A percentile compares a stretch with the other conserved stretches of the same genome.
Evolutionary conservation across 2,888 invertebrate species (phyloP).

Genomic region (Sesia apiformis): DNA sequence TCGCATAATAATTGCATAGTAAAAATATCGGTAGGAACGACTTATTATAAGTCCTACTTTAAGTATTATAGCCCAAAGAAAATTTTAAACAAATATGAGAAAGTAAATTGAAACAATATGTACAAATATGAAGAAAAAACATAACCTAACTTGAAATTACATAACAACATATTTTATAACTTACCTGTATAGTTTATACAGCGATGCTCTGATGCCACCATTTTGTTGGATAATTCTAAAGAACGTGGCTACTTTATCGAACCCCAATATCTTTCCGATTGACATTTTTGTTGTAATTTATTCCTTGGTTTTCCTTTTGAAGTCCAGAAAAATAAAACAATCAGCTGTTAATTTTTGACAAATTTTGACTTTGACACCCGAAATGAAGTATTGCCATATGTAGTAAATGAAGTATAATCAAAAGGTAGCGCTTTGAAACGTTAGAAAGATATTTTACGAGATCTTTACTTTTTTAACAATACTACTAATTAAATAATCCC

Average conservation of each 20-base stretch:
- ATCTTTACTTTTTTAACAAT: too few relatives aligned
- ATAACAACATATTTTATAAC: conserved; percentile 35
- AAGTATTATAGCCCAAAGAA: neutral
- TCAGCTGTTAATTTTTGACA: too few relatives aligned
- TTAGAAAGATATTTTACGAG: too few relatives aligned
- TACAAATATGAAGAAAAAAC: conserved; percentile 4
- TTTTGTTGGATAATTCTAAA: conserved; percentile 80
- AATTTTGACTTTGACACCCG: too few relatives aligned
- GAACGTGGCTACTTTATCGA: conserved; percentile 80
- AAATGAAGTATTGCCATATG: too few relatives aligned
- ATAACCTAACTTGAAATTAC: conserved; percentile 32
- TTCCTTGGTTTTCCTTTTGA: conserved; percentile 37
- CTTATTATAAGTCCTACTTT: too few relatives aligned
- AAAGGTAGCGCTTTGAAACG: too few relatives aligned
- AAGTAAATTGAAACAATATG: neutral
- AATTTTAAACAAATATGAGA: neutral
- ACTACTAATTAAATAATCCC: too few relatives aligned
- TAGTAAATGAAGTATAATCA: too few relatives aligned
- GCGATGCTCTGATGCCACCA: conserved; percentile 80
- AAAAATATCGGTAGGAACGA: too few relatives aligned
- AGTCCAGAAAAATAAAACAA: too few relatives aligned
- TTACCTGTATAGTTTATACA: conserved; percentile 84
- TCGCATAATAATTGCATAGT: too few relatives aligned
- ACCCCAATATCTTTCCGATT: conserved; percentile 79
- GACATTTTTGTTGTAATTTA: conserved; percentile 33